Evolutionary conservation across 2,797 vertebrate species (phyloP), one percentile per base, ranked within the genome.

Genomic region (Taeniopygia guttata): DNA sequence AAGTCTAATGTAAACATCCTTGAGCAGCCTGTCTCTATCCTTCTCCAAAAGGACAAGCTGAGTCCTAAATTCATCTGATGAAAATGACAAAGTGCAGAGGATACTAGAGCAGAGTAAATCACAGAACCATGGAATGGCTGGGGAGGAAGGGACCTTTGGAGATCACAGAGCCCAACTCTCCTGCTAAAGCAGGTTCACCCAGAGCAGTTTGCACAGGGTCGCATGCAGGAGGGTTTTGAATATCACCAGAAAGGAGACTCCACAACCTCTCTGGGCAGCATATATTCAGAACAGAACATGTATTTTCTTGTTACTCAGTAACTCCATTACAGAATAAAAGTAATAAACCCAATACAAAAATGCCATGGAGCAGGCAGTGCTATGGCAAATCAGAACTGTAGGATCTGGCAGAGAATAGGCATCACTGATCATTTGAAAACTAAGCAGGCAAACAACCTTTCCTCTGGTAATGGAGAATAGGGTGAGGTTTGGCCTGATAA

Each of bases 301-400:
- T 19, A 27, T 85, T 75, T 72, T 68, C 23, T 46, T 69, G 16
- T 38, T 59, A 48, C 43, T 74, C 34, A 48, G 51, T 52, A 14
- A 21, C 36, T 64, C 25, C 17, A 27, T 54, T 69, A 43, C 29
- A 67, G 49, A 78, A 82, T 40, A 66, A 77, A 82, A 54, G 17
- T 22, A 52, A 64, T 4, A 56, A 51, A 84, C 16, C 13, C 10
- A 55, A 58, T 27, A 48, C 42, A 91, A 63, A 84, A 36, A 60
- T 0, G 1, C 13, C 43, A 46, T 0, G 7, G 49, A 84, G 34
- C 46, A 72, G 63, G 51, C 26, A 58, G 26, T 0, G 0, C 49
- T 60, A 40, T 26, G 46, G 38, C 70, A 62, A 59, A 42, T 5
- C 32, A 42, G 22, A 91, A 46, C 23, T 64, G 15, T 17, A 60